Percentiles rank a stretch among this genome's conserved stretches.
phyloP scores from a whole-genome alignment of 2,888 invertebrate species.

The Lobophora halterata region DNA sequence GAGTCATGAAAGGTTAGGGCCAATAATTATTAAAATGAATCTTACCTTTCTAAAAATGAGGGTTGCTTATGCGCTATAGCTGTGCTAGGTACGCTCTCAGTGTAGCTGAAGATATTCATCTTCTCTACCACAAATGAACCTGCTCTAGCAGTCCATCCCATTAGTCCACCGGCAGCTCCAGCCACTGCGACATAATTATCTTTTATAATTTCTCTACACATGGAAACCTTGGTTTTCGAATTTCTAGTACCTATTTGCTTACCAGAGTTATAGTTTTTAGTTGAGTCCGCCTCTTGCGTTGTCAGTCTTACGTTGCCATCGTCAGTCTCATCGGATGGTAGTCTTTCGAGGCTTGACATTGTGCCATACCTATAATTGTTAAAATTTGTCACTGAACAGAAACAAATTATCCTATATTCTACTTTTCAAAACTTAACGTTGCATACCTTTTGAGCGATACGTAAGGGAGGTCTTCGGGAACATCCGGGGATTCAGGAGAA shows the following conservation, averaged over 20 bases:
- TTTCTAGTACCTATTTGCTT: too few species aligned
- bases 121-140: slow-evolving; percentile 91
- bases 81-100: slow-evolving; percentile 69
- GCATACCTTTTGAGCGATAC: slow-evolving; percentile 82
- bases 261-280: slow-evolving; percentile 59
- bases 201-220: neutral
- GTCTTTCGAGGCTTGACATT: slow-evolving; percentile 86
- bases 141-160: slow-evolving; percentile 90
- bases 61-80: slow-evolving; percentile 73
- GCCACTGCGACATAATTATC: slow-evolving; percentile 36
- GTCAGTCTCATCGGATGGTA: slow-evolving; percentile 83
- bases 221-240: neutral
- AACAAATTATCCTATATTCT: slow-evolving; percentile 1
- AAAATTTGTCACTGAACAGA: slow-evolving; percentile 25
- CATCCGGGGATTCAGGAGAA: slow-evolving; percentile 85
- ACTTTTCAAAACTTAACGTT: slow-evolving; percentile 26
- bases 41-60: slow-evolving; percentile 74
- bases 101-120: slow-evolving; percentile 82
- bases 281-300: slow-evolving; percentile 57
- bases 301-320: slow-evolving; percentile 78
- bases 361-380: slow-evolving; percentile 81
- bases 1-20: too few species aligned
- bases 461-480: slow-evolving; percentile 88
- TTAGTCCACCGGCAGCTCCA: slow-evolving; percentile 74
- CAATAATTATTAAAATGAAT: too few species aligned